Conservation (phyloP, 53 echinoderm and acorn worm species). For the Apostichopus leukothele region DNA sequence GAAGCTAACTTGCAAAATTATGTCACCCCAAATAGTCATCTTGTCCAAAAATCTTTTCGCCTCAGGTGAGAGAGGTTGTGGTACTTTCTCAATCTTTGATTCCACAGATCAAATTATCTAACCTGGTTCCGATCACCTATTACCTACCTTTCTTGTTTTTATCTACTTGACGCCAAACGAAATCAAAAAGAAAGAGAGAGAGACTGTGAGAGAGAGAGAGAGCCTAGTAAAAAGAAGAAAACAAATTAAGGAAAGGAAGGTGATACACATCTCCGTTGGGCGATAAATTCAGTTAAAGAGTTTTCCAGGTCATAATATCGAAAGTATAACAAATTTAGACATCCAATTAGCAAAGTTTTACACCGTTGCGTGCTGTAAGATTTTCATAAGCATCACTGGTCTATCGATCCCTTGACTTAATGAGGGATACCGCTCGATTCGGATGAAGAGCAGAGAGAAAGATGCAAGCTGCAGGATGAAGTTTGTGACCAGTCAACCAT, state of each 20-base stretch:
- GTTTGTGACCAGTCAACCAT: slow-evolving; percentile 35
- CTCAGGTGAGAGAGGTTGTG: slow-evolving; percentile 33
- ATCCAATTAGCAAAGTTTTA: slow-evolving; percentile 42
- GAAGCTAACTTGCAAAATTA: too few relatives aligned
- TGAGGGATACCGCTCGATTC: slow-evolving; percentile 20
- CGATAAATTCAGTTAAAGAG: slow-evolving; percentile 39
- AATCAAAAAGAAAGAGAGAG: neutral
- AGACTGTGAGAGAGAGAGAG: neutral
- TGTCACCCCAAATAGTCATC: neutral
- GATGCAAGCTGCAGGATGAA: slow-evolving; percentile 15
- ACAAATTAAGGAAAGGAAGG: slow-evolving; percentile 7
- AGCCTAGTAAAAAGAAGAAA: neutral
- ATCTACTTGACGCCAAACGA: neutral
- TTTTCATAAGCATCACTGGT: slow-evolving; percentile 5
- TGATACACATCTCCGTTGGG: slow-evolving; percentile 38
- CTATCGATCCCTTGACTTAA: slow-evolving; percentile 21
- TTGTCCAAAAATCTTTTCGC: neutral
- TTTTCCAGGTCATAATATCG: slow-evolving; percentile 44
- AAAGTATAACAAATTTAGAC: slow-evolving; percentile 41
- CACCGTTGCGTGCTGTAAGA: slow-evolving; percentile 39
- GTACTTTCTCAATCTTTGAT: neutral
- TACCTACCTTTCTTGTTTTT: neutral
- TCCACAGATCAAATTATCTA: slow-evolving; percentile 25
- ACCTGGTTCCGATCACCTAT: slow-evolving; percentile 28
- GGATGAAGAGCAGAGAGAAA: slow-evolving; percentile 6